phyloP scores from a whole-genome alignment of 2,888 invertebrate species.

The Drosophila sordidula region DNA sequence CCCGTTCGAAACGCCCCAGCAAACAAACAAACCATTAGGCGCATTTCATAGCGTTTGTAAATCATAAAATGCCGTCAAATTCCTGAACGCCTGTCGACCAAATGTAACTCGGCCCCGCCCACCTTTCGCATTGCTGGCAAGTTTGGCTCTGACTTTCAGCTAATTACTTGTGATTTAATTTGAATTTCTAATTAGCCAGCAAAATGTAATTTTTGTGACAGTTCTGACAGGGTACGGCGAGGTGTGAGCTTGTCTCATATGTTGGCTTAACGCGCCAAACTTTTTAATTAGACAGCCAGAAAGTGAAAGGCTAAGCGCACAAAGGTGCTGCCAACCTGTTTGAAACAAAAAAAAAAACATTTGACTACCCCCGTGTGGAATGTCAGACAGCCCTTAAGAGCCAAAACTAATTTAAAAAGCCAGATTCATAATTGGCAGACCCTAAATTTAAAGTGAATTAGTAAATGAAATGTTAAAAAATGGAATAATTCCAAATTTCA shows the following conservation, averaged over 20 bases:
- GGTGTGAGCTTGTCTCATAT: conserved; percentile 45
- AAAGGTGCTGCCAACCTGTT: conserved; percentile 26
- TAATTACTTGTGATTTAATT: conserved; percentile 81
- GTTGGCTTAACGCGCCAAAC: conserved; percentile 49
- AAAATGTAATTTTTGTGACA: conserved; percentile 76
- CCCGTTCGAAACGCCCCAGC: conserved; percentile 8
- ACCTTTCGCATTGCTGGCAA: conserved; percentile 25
- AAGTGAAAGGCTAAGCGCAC: conserved; percentile 4
- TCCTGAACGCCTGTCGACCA: conserved; percentile 27
- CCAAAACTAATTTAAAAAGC: too few species aligned
- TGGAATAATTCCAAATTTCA: too few species aligned
- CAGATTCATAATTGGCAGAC: too few species aligned
- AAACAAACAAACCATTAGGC: conserved; percentile 60
- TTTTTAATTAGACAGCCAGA: conserved; percentile 61
- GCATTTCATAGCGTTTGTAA: conserved; percentile 71
- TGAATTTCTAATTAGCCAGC: conserved; percentile 81
- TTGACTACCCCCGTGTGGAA: not conserved
- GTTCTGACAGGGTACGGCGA: conserved; percentile 57
- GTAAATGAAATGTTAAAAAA: too few species aligned
- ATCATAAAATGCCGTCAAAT: conserved; percentile 75
- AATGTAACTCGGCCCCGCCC: not conserved
- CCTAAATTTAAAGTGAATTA: too few species aligned
- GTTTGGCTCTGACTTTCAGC: conserved; percentile 65
- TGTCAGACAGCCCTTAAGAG: not conserved
- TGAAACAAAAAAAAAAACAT: not conserved